phyloP scores from a whole-genome alignment of 2,888 invertebrate genomes.

The Temnothorax ravouxi region DNA sequence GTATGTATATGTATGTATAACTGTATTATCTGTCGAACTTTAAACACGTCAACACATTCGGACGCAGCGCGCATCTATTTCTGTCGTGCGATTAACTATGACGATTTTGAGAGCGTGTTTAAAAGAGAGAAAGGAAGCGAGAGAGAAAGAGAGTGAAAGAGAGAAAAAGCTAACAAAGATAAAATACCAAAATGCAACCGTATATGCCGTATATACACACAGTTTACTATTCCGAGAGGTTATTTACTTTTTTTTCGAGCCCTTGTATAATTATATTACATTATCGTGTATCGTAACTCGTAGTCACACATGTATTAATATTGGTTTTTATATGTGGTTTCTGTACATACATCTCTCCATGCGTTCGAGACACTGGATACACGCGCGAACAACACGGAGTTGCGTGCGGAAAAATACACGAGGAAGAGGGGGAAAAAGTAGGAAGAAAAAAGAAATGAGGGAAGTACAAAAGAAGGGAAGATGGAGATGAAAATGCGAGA shows the following conservation, averaged over 20 bases:
- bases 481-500: slow-evolving; percentile 6
- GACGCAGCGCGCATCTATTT: slow-evolving; percentile 77
- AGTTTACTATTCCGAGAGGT: slow-evolving; percentile 77
- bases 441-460: slow-evolving; percentile 44
- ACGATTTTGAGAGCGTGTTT: slow-evolving; percentile 74
- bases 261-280: slow-evolving; percentile 77
- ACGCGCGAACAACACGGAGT: slow-evolving; percentile 71
- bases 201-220: slow-evolving; percentile 64
- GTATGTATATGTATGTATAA: slow-evolving; percentile 81
- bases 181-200: slow-evolving; percentile 72
- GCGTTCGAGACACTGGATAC: slow-evolving; percentile 71
- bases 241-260: slow-evolving; percentile 77
- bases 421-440: slow-evolving; percentile 13
- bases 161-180: slow-evolving; percentile 63
- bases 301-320: slow-evolving; percentile 72
- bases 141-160: slow-evolving; percentile 8
- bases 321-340: slow-evolving; percentile 78
- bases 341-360: slow-evolving; percentile 75
- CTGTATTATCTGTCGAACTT: slow-evolving; percentile 78
- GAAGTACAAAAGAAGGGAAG: slow-evolving; percentile 23
- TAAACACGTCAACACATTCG: slow-evolving; percentile 74
- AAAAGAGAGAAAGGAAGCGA: slow-evolving; percentile 58
- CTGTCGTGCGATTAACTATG: slow-evolving; percentile 76
- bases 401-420: slow-evolving; percentile 62
- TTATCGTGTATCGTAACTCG: slow-evolving; percentile 74